Base-by-base conservation (phyloP, 2,797 vertebrate species). In the Micromesistius poutassou region DNA sequence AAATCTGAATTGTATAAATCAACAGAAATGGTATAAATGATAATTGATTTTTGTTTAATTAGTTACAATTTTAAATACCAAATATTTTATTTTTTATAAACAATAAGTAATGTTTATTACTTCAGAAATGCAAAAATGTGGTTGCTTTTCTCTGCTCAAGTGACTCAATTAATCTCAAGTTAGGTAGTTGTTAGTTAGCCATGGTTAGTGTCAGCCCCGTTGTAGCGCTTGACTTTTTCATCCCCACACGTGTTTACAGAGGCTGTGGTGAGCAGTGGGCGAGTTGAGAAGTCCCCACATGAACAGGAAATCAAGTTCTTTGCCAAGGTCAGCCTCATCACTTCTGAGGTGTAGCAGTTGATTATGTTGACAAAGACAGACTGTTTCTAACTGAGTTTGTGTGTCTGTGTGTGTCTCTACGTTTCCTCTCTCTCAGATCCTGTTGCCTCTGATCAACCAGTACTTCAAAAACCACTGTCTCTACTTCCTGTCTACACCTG, bases 301-400 rank as follows among this genome's bases (percentile, higher is more conserved):
- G 97, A 98, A 72, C 96, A 98, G 87, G 97, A 98, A 92, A 98
- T 98, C 86, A 98, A 97, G 83, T 98, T 98, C 90, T 98, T 98
- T 85, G 96, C 96, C 33, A 98, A 98, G 95, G 97, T 97, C 73
- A 89, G 81, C 50, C 5, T n/a, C 8, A 68, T 28, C 10, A 4
- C 28, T 28, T 12, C 62, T 28, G n/a, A 68, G 28, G 62, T 28
- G n/a, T 1, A 28, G 13, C 62, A 28, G 25, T 13, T 28, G 62
- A 68, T 5, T 68, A 6, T 68, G 62, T 68, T 28, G 25, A 62
- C 55, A 25, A n/a, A 30, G 62, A 68, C 7, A 73, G 78, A 7
- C 5, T 25, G 5, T 8, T 55, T 46, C 50, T 55, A 25, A 22
- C 9, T 35, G 31, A 22, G 25, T 22, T 22, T 40, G 35, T 40